Evolutionary conservation across 1,140 invertebrate genomes (phyloP).

Genomic region (Drosophila oshimai): DNA sequence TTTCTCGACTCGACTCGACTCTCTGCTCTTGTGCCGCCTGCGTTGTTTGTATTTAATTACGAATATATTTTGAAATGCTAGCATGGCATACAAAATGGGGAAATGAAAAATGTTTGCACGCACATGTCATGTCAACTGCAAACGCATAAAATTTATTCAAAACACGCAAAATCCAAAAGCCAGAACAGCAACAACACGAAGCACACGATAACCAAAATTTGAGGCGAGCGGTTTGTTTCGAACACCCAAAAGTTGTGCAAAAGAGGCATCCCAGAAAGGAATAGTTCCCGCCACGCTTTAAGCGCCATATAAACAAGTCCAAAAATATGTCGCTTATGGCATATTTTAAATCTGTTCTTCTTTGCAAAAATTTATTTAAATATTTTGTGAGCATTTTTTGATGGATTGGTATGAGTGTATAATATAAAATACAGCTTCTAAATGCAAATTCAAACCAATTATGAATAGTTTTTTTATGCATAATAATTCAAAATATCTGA

Average conservation of each 20-base stretch:
- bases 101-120: slow-evolving; percentile 80
- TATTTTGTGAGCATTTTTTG: too few species aligned
- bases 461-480: too few species aligned
- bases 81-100: slow-evolving; percentile 72
- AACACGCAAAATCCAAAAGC: slow-evolving; percentile 72
- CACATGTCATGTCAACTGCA: slow-evolving; percentile 80
- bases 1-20: slow-evolving; percentile 17
- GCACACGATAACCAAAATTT: slow-evolving; percentile 56
- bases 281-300: slow-evolving; percentile 33
- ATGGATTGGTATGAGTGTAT: too few species aligned
- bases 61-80: slow-evolving; percentile 77
- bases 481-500: too few species aligned
- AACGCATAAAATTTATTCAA: slow-evolving; percentile 79
- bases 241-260: not conserved
- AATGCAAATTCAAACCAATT: too few species aligned
- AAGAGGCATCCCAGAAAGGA: slow-evolving; percentile 15
- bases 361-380: not conserved
- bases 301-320: slow-evolving; percentile 15
- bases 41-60: slow-evolving; percentile 65
- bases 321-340: not conserved
- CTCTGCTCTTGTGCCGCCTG: slow-evolving; percentile 11
- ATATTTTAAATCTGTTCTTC: not conserved
- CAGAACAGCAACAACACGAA: slow-evolving; percentile 51
- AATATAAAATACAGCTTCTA: too few species aligned
- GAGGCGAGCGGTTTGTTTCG: slow-evolving; percentile 10